Base-by-base conservation (phyloP, 1,140 invertebrate genomes). In the Pinna nobilis region DNA sequence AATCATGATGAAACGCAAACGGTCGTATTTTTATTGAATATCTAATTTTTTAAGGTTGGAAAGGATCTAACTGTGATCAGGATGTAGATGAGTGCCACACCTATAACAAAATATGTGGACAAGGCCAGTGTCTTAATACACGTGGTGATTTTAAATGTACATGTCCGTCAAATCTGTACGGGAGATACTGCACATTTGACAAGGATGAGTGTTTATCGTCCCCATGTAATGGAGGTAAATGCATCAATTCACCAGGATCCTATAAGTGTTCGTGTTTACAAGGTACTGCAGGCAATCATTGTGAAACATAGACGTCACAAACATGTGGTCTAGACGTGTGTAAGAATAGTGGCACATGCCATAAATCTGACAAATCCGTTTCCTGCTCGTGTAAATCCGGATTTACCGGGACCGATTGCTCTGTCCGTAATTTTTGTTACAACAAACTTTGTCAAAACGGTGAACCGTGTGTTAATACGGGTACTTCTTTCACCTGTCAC, bases 61-160 rank as follows among this genome's bases (percentile, higher is more conserved):
- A 6, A 33, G 59, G 59, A 2, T 23, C 0, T 3, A 44, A 63
- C 37, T 63, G 59, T 44, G 59, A 63, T 23, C 20, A 63, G 3
- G 59, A 63, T 18, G 4, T 41, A 2, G 15, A 44, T 23, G 59
- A 63, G 30, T 63, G 59, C 28, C 0, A 2, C 28, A 25, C 11
- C 15, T n/a, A n/a, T n/a, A 30, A 28, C 23, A 25, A 11, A 3
- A 41, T 63, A n/a, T 63, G 59, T 13, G 15, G 39, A 1, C n/a
- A 63, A 11, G 59, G 59, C 18, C 4, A 25, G 2, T 63, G 59
- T 63, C 39, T 39, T 37, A 63, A 63, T 18, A 63, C 59, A 13
- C 3, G 9, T 63, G 59, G 59, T 39, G 39, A 37, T 41, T 63
- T 63, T 0, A 25, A 63, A 3, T 63, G 59, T 47, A 44, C 1